A percentile compares a stretch with the other conserved stretches of the same genome.
Conservation (phyloP, 2,888 invertebrate species). For the Galerucella nymphaeae region DNA sequence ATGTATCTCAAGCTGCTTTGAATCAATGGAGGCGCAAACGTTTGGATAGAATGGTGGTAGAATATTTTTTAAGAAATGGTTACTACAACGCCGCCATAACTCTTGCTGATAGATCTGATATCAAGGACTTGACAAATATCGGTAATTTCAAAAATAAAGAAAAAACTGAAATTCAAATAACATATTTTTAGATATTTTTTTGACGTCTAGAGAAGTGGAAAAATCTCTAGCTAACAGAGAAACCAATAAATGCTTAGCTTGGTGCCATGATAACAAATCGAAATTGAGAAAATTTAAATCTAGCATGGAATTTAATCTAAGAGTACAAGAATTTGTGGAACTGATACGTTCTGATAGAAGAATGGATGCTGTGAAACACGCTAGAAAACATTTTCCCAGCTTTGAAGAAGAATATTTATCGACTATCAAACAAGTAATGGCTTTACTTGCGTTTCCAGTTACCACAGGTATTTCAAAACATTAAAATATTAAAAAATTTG, state of each 20-base stretch:
- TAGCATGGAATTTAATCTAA: conserved; percentile 93
- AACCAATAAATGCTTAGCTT: conserved; percentile 88
- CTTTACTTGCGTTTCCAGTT: conserved; percentile 91
- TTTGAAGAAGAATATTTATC: conserved; percentile 88
- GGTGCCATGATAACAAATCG: conserved; percentile 97
- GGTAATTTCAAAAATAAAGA: conserved; percentile 64
- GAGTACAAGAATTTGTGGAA: conserved; percentile 95
- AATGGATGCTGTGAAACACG: conserved; percentile 94
- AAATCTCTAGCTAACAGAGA: conserved; percentile 84
- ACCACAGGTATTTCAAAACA: conserved; percentile 70
- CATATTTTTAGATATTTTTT: conserved; percentile 78
- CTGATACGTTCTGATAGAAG: conserved; percentile 87
- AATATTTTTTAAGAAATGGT: conserved; percentile 94
- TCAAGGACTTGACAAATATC: conserved; percentile 92
- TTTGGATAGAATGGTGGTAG: conserved; percentile 95
- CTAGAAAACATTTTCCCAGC: conserved; percentile 89
- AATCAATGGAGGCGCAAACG: conserved; percentile 88
- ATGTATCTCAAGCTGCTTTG: conserved; percentile 68
- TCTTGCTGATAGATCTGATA: conserved; percentile 82
- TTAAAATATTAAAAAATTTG: not conserved
- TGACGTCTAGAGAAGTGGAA: conserved; percentile 87
- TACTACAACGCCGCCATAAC: conserved; percentile 94
- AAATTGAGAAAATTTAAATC: conserved; percentile 94
- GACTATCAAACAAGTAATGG: conserved; percentile 95
- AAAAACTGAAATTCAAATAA: not conserved